These are phyloP conservation scores for Tetramorium bicarinatum DNA, from an alignment of 2,888 invertebrate genomes.

Conservation along the genomic window DNA sequence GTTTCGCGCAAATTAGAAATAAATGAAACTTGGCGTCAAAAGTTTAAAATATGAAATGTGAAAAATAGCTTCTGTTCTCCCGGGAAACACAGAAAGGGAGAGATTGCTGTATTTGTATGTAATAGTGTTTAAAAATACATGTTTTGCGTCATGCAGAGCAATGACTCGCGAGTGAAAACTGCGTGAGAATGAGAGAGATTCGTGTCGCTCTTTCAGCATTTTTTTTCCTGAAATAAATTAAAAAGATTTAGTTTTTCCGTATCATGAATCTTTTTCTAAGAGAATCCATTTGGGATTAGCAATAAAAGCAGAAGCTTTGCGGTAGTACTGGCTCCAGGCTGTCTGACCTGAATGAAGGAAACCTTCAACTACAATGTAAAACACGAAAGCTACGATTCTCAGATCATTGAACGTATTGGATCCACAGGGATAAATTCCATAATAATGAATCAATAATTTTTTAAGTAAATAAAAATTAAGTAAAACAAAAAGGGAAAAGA, in stretches of 20 bases:
- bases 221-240: neutral
- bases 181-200: neutral
- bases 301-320: conserved; percentile 25
- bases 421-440: neutral
- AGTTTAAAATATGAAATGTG: neutral
- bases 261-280: neutral
- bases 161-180: neutral
- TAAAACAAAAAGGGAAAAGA: neutral
- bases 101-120: neutral
- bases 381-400: neutral
- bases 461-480: neutral
- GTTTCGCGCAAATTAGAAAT: neutral
- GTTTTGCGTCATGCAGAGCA: neutral
- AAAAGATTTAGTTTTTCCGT: neutral
- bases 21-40: neutral
- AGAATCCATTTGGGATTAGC: neutral
- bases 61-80: neutral
- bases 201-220: neutral
- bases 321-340: conserved; percentile 47
- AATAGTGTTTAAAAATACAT: neutral
- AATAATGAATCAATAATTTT: neutral
- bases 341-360: conserved; percentile 47
- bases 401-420: neutral
- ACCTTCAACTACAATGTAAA: neutral
- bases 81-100: no score